Evolutionary conservation across 2,888 invertebrate genomes (phyloP).

Genomic region (Noctua janthe): DNA sequence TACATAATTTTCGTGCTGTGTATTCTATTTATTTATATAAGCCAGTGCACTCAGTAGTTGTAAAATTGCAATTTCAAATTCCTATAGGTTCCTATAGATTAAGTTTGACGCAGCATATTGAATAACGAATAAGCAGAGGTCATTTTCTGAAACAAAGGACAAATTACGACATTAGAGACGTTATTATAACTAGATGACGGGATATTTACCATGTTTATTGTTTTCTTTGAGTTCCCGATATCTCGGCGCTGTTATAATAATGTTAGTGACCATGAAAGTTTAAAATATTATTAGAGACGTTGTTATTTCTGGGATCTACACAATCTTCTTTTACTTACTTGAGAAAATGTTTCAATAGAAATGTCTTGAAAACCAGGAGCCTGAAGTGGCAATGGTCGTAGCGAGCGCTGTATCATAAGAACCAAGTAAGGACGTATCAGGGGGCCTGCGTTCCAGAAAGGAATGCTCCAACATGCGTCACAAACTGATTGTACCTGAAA

Average conservation of each 20-base stretch:
- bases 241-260: too few relatives aligned
- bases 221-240: too few relatives aligned
- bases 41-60: not conserved
- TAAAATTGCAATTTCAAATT: too few relatives aligned
- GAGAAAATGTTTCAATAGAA: constrained; percentile 82
- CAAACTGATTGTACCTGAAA: constrained; percentile 74
- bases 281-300: too few relatives aligned
- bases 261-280: too few relatives aligned
- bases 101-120: constrained; percentile 38
- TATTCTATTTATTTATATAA: not conserved
- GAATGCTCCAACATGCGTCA: constrained; percentile 78
- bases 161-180: too few relatives aligned
- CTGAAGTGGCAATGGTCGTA: constrained; percentile 76
- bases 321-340: constrained; percentile 70
- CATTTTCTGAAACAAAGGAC: constrained; percentile 40
- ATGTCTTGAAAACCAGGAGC: constrained; percentile 79
- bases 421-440: constrained; percentile 79
- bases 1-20: constrained; percentile 4
- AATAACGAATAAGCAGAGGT: constrained; percentile 44
- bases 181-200: too few relatives aligned
- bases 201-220: too few relatives aligned
- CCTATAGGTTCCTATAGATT: not conserved
- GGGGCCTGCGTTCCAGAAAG: constrained; percentile 80
- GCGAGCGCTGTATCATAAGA: constrained; percentile 81
- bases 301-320: not conserved